These are phyloP conservation scores for Caenorhabditis zanzibari DNA, from an alignment of 2,888 invertebrate genomes.

Conservation along the genomic window DNA sequence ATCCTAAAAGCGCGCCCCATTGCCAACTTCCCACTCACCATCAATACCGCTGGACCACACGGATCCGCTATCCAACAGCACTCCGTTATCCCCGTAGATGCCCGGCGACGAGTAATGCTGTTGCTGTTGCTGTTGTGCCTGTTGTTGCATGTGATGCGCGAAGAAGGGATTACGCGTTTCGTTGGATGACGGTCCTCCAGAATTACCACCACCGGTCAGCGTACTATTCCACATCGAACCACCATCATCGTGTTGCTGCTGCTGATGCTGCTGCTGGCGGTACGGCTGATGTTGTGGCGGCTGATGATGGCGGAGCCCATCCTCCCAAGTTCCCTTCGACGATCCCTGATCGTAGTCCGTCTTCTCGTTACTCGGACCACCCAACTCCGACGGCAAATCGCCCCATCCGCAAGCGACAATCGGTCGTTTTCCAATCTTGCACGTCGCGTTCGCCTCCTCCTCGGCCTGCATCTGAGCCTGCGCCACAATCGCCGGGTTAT, in stretches of 20 bases:
- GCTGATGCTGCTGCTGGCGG: not conserved
- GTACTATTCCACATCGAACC: slow-evolving; percentile 55
- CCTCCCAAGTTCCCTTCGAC: slow-evolving; percentile 46
- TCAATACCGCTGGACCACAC: slow-evolving; percentile 42
- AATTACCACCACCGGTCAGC: not conserved
- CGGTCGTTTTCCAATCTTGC: slow-evolving; percentile 52
- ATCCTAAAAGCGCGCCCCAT: too few relatives aligned
- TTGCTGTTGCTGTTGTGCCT: slow-evolving; percentile 47
- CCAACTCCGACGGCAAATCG: slow-evolving; percentile 55
- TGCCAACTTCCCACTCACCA: slow-evolving; percentile 8
- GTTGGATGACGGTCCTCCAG: slow-evolving; percentile 23
- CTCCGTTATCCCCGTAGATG: slow-evolving; percentile 30
- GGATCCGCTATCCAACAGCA: slow-evolving; percentile 24
- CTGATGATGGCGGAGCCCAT: slow-evolving; percentile 3
- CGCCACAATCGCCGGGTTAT: slow-evolving; percentile 54
- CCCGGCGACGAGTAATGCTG: slow-evolving; percentile 24
- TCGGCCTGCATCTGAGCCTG: slow-evolving; percentile 62
- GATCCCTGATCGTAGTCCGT: slow-evolving; percentile 48
- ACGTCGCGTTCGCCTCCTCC: slow-evolving; percentile 54
- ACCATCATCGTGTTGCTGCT: slow-evolving; percentile 22
- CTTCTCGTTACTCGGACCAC: not conserved
- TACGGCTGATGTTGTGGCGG: slow-evolving; percentile 3
- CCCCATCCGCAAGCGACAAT: slow-evolving; percentile 65
- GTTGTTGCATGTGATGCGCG: slow-evolving; percentile 66
- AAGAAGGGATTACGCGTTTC: slow-evolving; percentile 66